Conservation (phyloP, 2,113 vertebrate species). For the Sialia sialis region DNA sequence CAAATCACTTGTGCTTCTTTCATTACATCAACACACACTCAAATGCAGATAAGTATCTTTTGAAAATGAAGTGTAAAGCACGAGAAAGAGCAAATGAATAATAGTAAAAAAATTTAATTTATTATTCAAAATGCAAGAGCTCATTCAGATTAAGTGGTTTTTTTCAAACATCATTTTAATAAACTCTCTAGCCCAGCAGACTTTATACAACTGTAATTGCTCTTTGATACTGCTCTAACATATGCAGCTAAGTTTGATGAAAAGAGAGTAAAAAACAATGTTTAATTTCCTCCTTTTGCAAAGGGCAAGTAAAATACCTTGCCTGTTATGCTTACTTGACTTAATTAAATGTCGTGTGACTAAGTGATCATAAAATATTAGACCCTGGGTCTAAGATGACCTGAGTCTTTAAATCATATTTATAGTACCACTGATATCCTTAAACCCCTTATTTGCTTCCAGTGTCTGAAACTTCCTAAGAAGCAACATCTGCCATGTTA, state of each 20-base stretch:
- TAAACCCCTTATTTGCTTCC: background rate
- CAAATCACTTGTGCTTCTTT: background rate
- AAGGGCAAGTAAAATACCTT: background rate
- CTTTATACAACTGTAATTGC: background rate
- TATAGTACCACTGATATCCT: background rate
- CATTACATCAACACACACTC: background rate
- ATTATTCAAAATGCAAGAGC: background rate
- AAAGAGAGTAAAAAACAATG: background rate
- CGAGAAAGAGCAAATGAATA: background rate
- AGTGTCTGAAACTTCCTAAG: background rate
- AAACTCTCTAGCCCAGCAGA: background rate
- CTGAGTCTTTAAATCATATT: background rate
- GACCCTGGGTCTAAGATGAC: background rate
- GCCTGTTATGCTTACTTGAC: background rate
- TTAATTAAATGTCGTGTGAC: background rate
- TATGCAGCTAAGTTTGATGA: background rate
- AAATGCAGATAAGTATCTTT: background rate
- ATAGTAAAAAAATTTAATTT: background rate
- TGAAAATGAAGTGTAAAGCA: background rate
- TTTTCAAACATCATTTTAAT: conserved; percentile 19
- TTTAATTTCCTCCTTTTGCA: background rate
- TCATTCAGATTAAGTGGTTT: background rate
- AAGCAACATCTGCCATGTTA: background rate
- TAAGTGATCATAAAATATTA: background rate
- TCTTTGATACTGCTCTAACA: background rate